Evolutionary conservation across 2,113 vertebrate genomes (phyloP).

Genomic region (Lontra canadensis): DNA sequence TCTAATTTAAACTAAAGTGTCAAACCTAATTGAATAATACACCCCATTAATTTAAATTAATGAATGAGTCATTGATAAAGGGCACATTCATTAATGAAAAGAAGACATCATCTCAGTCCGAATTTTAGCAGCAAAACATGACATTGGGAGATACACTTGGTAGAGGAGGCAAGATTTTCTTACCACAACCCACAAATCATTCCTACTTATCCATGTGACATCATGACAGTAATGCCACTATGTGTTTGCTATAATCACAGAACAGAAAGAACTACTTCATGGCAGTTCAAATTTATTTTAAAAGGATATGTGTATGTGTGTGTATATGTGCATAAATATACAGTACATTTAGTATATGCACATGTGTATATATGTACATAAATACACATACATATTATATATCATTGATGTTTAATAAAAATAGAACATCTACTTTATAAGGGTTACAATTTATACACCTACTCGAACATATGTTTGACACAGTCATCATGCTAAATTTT

Average conservation of each 20-base stretch:
- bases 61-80: conserved; percentile 30
- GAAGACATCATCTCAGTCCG: not conserved
- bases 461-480: not conserved
- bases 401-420: not conserved
- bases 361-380: not conserved
- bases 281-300: conserved; percentile 19
- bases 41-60: conserved; percentile 63
- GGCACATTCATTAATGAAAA: conserved; percentile 34
- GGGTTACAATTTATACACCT: not conserved
- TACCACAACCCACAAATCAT: not conserved
- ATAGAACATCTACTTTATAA: not conserved
- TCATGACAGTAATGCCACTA: not conserved
- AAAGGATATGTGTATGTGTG: not conserved
- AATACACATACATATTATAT: not conserved
- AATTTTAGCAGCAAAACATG: conserved; percentile 22
- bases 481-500: not conserved
- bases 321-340: not conserved
- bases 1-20: not conserved
- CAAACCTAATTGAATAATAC: conserved; percentile 31
- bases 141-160: not conserved
- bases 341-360: not conserved
- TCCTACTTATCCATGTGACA: not conserved
- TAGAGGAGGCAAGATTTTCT: not conserved
- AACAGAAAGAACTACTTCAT: not conserved
- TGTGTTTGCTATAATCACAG: not conserved